Conservation (phyloP, 2,797 vertebrate species). For the Sphaeramia orbicularis region DNA sequence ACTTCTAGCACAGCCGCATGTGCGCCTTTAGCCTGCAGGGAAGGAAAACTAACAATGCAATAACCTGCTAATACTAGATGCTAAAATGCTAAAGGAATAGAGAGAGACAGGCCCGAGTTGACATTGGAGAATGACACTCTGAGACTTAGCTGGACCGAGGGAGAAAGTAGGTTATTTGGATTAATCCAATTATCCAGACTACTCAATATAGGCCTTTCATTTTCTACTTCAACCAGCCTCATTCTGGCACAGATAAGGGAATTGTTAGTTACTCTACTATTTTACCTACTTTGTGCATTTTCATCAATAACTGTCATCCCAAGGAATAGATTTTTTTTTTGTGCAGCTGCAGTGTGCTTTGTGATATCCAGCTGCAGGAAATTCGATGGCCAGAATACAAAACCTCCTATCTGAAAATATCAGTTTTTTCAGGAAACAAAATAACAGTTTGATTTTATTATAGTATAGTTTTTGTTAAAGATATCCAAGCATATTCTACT, state of each 20-base stretch:
- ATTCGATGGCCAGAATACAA: no score
- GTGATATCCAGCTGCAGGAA: background rate
- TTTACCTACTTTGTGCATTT: background rate
- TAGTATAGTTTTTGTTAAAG: no score
- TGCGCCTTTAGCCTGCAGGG: conserved; percentile 1
- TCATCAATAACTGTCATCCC: no score
- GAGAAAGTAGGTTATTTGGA: conserved; percentile 43
- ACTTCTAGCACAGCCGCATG: no score
- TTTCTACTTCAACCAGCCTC: background rate
- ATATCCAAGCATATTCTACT: no score
- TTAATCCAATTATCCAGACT: conserved; percentile 22
- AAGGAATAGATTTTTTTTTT: no score
- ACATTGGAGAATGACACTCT: conserved; percentile 84
- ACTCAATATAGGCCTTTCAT: background rate
- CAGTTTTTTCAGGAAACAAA: no score
- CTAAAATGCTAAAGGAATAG: conserved; percentile 22
- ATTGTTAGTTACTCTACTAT: background rate
- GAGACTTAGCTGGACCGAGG: conserved; percentile 21
- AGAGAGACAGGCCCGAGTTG: conserved; percentile 63
- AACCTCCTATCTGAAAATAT: no score
- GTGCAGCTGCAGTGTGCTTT: background rate
- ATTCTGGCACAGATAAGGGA: conserved; percentile 3
- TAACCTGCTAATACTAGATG: conserved; percentile 23
- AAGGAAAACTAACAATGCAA: background rate
- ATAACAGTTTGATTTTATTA: no score